Evolutionary conservation across 2,888 invertebrate genomes (phyloP).

Genomic region (Cantharis lateralis): DNA sequence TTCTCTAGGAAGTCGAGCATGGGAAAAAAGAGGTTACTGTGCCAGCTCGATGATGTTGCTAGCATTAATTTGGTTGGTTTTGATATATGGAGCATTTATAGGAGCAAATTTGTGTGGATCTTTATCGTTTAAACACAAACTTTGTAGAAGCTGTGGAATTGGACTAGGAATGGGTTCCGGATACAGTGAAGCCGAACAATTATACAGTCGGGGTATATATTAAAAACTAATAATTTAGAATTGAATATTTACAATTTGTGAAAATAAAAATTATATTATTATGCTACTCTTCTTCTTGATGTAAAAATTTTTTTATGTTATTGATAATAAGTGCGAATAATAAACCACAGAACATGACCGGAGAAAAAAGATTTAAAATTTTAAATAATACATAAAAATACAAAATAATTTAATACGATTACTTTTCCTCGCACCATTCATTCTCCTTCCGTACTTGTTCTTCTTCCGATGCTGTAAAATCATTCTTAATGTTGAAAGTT

Average conservation of each 20-base stretch:
- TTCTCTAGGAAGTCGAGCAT: neutral
- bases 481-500: constrained; percentile 96
- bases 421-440: constrained; percentile 93
- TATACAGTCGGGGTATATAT: neutral
- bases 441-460: constrained; percentile 97
- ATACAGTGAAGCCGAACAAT: neutral
- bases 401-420: constrained; percentile 36
- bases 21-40: constrained; percentile 2
- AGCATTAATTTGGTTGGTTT: constrained; percentile 24
- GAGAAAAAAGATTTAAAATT: neutral
- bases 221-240: neutral
- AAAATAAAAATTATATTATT: neutral
- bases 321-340: neutral
- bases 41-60: constrained; percentile 21
- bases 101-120: constrained; percentile 27
- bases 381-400: neutral
- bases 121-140: neutral
- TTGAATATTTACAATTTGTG: neutral
- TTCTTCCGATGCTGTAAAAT: constrained; percentile 94
- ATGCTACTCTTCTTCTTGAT: neutral
- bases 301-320: neutral
- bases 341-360: neutral
- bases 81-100: constrained; percentile 29
- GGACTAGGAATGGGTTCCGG: neutral
- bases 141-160: neutral